A percentile compares a stretch with the other conserved stretches of the same genome.
phyloP scores from a whole-genome alignment of 2,888 invertebrate species.

The Eupsilia transversa region DNA sequence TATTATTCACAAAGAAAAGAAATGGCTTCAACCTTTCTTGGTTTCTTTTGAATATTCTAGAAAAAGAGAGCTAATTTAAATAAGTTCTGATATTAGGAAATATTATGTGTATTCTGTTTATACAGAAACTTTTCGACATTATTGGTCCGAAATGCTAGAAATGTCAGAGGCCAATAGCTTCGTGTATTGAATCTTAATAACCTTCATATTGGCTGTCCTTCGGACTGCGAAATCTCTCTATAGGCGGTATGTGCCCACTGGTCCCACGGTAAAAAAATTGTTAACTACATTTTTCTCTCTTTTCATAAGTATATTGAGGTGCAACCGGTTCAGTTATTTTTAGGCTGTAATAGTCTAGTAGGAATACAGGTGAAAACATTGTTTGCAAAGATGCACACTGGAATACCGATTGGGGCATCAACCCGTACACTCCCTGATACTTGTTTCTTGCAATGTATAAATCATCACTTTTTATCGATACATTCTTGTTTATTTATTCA shows the following conservation, averaged over 20 bases:
- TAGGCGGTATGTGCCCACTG: background rate
- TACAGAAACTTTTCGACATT: constrained; percentile 35
- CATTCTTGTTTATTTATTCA: too few relatives aligned
- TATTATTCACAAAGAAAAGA: constrained; percentile 6
- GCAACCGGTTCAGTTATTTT: constrained; percentile 51
- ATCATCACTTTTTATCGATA: constrained; percentile 30
- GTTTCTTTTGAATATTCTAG: constrained; percentile 19
- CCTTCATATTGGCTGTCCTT: constrained; percentile 17
- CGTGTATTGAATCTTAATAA: constrained; percentile 51
- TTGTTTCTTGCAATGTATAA: constrained; percentile 22
- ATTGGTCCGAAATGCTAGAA: constrained; percentile 35
- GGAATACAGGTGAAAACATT: background rate
- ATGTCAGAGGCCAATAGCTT: constrained; percentile 31
- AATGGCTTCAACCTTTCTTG: background rate
- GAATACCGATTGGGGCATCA: constrained; percentile 49
- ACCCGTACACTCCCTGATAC: constrained; percentile 36
- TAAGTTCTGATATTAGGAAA: constrained; percentile 16
- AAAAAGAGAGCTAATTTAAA: constrained; percentile 35
- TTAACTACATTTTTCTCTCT: constrained; percentile 23
- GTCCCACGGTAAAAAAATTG: background rate
- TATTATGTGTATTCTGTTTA: constrained; percentile 19
- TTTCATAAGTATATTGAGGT: background rate
- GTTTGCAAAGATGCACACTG: constrained; percentile 24
- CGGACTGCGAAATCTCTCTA: constrained; percentile 21
- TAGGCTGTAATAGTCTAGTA: constrained; percentile 6